A percentile compares a stretch with the other conserved stretches of the same genome.
phyloP scores from a whole-genome alignment of 2,113 vertebrate species.

The Leptocoma aspasia region DNA sequence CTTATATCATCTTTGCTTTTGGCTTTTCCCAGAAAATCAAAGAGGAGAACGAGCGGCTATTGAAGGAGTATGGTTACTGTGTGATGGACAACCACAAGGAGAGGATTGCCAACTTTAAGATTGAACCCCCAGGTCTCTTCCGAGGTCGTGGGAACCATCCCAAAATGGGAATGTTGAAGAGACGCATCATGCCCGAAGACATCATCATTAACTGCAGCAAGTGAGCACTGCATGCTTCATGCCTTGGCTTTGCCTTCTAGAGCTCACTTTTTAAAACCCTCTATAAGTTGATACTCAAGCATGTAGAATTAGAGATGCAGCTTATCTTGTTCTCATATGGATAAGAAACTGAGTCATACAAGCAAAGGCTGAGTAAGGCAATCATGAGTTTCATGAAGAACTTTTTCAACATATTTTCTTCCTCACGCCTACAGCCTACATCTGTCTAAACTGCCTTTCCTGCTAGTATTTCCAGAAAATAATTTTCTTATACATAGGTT shows the following conservation, averaged over 20 bases:
- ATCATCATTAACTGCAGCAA: slow-evolving; percentile 99
- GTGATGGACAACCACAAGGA: slow-evolving; percentile 97
- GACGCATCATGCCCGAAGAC: slow-evolving; percentile 89
- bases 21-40: slow-evolving; percentile 87
- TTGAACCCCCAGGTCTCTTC: slow-evolving; percentile 94
- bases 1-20: neutral
- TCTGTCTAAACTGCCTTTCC: neutral
- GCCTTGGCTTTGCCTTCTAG: neutral
- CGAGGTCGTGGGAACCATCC: slow-evolving; percentile 94
- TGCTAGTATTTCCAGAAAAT: neutral
- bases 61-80: slow-evolving; percentile 94
- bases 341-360: neutral
- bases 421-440: neutral
- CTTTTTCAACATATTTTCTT: neutral
- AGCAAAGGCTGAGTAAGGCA: neutral
- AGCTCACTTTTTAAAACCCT: neutral
- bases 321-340: neutral
- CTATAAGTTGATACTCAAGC: rapidly evolving
- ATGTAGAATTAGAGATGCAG: neutral
- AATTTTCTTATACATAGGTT: neutral
- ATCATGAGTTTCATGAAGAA: neutral
- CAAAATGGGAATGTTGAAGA: slow-evolving; percentile 97
- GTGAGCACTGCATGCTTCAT: slow-evolving; percentile 67
- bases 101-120: slow-evolving; percentile 95
- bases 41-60: slow-evolving; percentile 88